A percentile compares a stretch with the other conserved stretches of the same genome.
Evolutionary conservation across 2,888 invertebrate species (phyloP).

Genomic region (Drosophila differens): DNA sequence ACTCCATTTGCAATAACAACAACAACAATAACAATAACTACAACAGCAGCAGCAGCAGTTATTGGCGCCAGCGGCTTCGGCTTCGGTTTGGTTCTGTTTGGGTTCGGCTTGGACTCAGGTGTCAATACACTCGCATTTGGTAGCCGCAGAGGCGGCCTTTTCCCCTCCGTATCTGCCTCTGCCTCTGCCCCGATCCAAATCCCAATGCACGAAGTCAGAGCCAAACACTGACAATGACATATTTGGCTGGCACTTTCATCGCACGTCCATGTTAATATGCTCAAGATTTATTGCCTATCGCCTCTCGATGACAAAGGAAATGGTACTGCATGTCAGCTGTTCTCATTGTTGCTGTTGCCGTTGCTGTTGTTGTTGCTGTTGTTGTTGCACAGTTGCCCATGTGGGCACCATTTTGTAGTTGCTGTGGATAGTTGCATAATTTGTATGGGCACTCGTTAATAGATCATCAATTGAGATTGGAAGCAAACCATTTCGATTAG

Average conservation of each 20-base stretch:
- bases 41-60: conserved; percentile 16
- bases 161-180: background rate
- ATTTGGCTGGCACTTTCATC: conserved; percentile 79
- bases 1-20: conserved; percentile 48
- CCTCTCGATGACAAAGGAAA: conserved; percentile 72
- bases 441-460: conserved; percentile 73
- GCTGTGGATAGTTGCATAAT: conserved; percentile 70
- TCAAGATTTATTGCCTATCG: conserved; percentile 68
- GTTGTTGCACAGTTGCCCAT: conserved; percentile 22
- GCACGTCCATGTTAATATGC: conserved; percentile 81
- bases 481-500: conserved; percentile 45
- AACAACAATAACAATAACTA: conserved; percentile 2
- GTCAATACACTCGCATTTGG: conserved; percentile 72
- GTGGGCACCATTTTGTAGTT: conserved; percentile 73
- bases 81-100: conserved; percentile 55
- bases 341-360: conserved; percentile 27
- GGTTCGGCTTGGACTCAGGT: conserved; percentile 64
- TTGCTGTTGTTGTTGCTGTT: conserved; percentile 6
- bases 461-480: conserved; percentile 76
- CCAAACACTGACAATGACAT: conserved; percentile 75
- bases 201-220: conserved; percentile 37
- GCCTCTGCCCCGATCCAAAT: conserved; percentile 20
- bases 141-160: conserved; percentile 72
- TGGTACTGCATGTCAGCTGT: conserved; percentile 70
- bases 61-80: conserved; percentile 52